Evolutionary conservation across 2,888 invertebrate genomes (phyloP).

Genomic region (Malachius bipustulatus): DNA sequence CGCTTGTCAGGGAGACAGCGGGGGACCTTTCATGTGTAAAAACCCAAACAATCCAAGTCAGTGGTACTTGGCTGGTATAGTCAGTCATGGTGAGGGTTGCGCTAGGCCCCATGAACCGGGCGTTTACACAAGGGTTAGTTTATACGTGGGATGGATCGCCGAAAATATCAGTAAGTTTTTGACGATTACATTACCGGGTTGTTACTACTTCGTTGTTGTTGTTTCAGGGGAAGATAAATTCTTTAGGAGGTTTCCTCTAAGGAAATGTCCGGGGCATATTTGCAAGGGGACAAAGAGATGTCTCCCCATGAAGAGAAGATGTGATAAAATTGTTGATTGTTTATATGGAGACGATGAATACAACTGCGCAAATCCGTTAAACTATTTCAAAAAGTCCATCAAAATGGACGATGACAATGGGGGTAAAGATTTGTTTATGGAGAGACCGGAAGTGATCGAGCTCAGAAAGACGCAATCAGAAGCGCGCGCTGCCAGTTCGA

Average conservation of each 20-base stretch:
- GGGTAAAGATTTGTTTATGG: neutral
- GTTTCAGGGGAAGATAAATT: conserved; percentile 39
- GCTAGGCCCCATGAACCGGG: conserved; percentile 69
- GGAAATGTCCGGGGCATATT: conserved; percentile 59
- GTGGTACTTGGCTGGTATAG: conserved; percentile 74
- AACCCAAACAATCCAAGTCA: conserved; percentile 52
- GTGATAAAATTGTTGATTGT: conserved; percentile 66
- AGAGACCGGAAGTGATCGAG: neutral
- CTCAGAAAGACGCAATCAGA: conserved; percentile 8
- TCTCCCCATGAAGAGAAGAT: conserved; percentile 50
- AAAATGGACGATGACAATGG: conserved; percentile 21
- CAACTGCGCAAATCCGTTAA: conserved; percentile 41
- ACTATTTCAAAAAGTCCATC: conserved; percentile 18
- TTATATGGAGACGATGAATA: conserved; percentile 71
- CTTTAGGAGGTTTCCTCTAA: conserved; percentile 42
- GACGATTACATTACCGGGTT: neutral
- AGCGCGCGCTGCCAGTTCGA: conserved; percentile 2
- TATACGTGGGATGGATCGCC: conserved; percentile 64
- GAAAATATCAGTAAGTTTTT: conserved; percentile 44
- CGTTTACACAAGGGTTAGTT: conserved; percentile 67
- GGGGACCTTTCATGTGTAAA: conserved; percentile 72
- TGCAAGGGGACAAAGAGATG: conserved; percentile 58
- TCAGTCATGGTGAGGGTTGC: conserved; percentile 81
- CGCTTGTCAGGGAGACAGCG: conserved; percentile 78
- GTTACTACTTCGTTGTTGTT: neutral